Evolutionary conservation across 1,140 invertebrate species (phyloP).

Genomic region (Sesamia nonagrioides): DNA sequence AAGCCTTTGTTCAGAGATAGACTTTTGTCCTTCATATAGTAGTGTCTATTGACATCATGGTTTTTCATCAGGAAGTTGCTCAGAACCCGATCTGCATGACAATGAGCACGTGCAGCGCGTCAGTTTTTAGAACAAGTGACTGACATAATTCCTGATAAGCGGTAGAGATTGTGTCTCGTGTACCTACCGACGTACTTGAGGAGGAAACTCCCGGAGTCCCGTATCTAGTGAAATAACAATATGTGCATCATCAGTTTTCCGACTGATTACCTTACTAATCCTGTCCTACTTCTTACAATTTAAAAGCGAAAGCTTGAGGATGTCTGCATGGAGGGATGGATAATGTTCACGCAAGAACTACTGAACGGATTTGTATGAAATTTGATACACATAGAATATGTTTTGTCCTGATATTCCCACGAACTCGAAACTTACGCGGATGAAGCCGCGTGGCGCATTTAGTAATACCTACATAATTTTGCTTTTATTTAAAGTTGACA

Average conservation of each 20-base stretch:
- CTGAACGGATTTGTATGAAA: too few relatives aligned
- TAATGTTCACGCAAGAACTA: too few relatives aligned
- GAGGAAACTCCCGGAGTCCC: background rate
- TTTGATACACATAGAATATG: too few relatives aligned
- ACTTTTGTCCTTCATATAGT: slow-evolving; percentile 1
- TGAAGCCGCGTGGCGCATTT: too few relatives aligned
- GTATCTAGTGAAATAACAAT: too few relatives aligned
- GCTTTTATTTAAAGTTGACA: too few relatives aligned
- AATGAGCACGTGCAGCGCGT: background rate
- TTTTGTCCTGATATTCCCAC: too few relatives aligned
- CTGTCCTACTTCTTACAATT: too few relatives aligned
- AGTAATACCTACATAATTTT: too few relatives aligned
- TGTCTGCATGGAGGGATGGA: too few relatives aligned
- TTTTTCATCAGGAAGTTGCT: slow-evolving; percentile 10
- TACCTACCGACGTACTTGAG: background rate
- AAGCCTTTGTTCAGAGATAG: background rate
- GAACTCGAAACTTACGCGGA: too few relatives aligned
- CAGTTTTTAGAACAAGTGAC: background rate
- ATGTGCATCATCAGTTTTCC: background rate
- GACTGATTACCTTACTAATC: background rate
- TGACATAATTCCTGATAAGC: background rate
- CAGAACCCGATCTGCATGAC: background rate
- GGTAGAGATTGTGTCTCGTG: background rate
- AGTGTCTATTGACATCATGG: slow-evolving; percentile 8
- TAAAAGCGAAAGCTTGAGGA: too few relatives aligned